Conservation (phyloP, 1,140 invertebrate species). For the Drosophila quadrilineata region DNA sequence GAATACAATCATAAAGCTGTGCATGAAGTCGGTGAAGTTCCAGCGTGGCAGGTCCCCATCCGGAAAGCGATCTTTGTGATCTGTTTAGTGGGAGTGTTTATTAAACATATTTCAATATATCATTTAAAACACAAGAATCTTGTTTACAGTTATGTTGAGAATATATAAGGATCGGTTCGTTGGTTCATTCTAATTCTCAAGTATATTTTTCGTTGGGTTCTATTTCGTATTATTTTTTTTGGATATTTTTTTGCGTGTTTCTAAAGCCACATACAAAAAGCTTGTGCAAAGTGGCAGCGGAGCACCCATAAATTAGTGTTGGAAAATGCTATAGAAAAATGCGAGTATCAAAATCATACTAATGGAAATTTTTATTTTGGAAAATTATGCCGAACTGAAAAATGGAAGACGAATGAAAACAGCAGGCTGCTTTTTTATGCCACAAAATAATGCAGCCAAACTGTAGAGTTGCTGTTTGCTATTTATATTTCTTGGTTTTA, state of each 20-base stretch:
- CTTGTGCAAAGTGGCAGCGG: conserved; percentile 63
- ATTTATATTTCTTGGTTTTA: neutral
- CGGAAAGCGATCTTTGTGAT: conserved; percentile 90
- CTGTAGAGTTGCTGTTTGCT: conserved; percentile 15
- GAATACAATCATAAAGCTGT: conserved; percentile 99
- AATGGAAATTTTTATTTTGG: neutral
- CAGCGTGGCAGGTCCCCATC: conserved; percentile 92
- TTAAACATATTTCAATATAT: neutral
- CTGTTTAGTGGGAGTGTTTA: conserved; percentile 81
- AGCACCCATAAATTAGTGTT: conserved; percentile 40
- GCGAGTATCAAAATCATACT: neutral
- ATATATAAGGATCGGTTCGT: neutral
- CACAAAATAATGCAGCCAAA: conserved; percentile 12
- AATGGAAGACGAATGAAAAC: conserved; percentile 9
- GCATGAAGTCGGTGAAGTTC: conserved; percentile 99
- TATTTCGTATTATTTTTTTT: neutral
- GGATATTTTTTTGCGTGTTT: conserved; percentile 27
- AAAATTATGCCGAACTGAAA: neutral
- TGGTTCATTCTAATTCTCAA: no score
- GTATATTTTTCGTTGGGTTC: neutral
- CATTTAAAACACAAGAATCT: neutral
- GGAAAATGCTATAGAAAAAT: conserved; percentile 25
- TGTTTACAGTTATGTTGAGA: no score
- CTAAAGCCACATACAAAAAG: conserved; percentile 63
- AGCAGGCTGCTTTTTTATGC: conserved; percentile 15